Percentiles rank a stretch among this genome's conserved stretches.
These are phyloP conservation scores for Cecidostiba fungosa DNA, from an alignment of 2,888 invertebrate genomes.

Conservation along the genomic window DNA sequence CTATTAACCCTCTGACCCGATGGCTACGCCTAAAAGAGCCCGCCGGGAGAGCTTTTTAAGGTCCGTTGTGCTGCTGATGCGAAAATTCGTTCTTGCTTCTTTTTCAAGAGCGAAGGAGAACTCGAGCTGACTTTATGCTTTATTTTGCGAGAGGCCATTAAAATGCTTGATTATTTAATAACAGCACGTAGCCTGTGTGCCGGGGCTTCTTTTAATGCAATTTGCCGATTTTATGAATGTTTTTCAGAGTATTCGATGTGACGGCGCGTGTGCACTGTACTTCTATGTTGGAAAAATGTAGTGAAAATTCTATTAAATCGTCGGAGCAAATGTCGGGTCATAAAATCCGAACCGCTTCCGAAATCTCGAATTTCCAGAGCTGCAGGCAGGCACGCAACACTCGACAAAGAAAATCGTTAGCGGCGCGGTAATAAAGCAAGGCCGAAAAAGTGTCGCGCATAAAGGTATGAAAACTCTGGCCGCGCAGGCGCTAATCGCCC, in stretches of 20 bases:
- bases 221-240: slow-evolving; percentile 34
- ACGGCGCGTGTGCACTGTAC: too few relatives aligned
- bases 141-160: not conserved
- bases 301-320: too few relatives aligned
- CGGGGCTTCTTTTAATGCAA: slow-evolving; percentile 41
- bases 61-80: too few relatives aligned
- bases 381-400: too few relatives aligned
- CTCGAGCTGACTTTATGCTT: not conserved
- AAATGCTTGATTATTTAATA: slow-evolving; percentile 40
- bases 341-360: too few relatives aligned
- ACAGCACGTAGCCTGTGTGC: not conserved
- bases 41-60: not conserved
- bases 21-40: slow-evolving; percentile 21
- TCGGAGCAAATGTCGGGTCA: too few relatives aligned
- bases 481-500: slow-evolving; percentile 14
- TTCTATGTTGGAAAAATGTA: too few relatives aligned
- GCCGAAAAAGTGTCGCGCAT: not conserved
- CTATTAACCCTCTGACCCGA: slow-evolving; percentile 62
- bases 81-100: not conserved
- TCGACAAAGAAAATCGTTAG: slow-evolving; percentile 15
- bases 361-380: too few relatives aligned
- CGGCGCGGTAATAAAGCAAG: slow-evolving; percentile 22
- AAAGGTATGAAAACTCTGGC: not conserved
- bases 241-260: not conserved
- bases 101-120: not conserved